phyloP scores from a whole-genome alignment of 1,140 invertebrate genomes.

The Temnothorax curvispinosus region DNA sequence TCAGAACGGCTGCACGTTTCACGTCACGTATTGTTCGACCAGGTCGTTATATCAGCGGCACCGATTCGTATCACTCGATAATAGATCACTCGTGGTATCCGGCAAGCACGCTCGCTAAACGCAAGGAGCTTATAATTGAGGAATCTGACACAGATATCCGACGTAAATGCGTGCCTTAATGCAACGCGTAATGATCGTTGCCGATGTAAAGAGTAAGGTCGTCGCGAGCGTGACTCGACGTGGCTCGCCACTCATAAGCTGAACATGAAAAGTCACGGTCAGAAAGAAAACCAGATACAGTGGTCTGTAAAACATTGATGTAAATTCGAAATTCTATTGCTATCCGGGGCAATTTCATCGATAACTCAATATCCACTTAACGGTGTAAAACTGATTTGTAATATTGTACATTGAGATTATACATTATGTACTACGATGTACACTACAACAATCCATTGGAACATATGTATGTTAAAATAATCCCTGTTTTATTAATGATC shows the following conservation, averaged over 20 bases:
- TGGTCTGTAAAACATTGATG: not conserved
- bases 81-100: not conserved
- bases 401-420: not conserved
- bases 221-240: conserved; percentile 55
- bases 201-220: conserved; percentile 70
- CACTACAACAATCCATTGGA: not conserved
- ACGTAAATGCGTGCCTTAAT: conserved; percentile 8
- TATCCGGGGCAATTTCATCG: not conserved
- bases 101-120: conserved; percentile 8
- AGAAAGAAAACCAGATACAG: not conserved
- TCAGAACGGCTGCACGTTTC: not conserved
- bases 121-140: conserved; percentile 3
- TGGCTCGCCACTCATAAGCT: conserved; percentile 37
- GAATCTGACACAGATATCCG: conserved; percentile 15
- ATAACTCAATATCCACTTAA: not conserved
- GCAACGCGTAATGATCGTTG: conserved; percentile 31
- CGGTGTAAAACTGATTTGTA: not conserved
- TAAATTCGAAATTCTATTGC: not conserved
- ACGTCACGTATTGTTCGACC: not conserved
- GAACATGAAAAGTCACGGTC: conserved; percentile 23
- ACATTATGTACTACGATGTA: not conserved
- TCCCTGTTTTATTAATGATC: not conserved
- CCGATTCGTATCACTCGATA: not conserved
- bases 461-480: not conserved
- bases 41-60: not conserved